These are phyloP conservation scores for Lucinisca nassula DNA, from an alignment of 2,888 invertebrate species.

Conservation along the genomic window DNA sequence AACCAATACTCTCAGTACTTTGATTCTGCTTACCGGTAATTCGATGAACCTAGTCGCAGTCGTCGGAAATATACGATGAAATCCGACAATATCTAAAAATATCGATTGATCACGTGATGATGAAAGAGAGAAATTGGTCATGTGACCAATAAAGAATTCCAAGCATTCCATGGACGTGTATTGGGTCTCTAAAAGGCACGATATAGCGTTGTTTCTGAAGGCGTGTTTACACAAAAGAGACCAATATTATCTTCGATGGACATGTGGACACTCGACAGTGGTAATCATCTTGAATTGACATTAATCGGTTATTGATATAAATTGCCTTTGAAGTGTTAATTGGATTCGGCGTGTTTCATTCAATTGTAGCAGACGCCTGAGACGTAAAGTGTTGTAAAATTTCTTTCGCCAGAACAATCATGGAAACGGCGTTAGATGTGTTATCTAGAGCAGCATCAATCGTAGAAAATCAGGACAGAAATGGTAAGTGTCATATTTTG, in stretches of 20 bases:
- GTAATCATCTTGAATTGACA: neutral
- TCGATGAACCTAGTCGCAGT: too few species aligned
- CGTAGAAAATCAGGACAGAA: conserved; percentile 78
- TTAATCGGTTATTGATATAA: neutral
- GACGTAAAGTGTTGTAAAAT: neutral
- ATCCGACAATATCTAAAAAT: conserved; percentile 25
- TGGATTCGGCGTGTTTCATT: neutral
- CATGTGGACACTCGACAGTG: conserved; percentile 22
- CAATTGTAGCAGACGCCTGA: conserved; percentile 59
- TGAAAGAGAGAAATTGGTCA: conserved; percentile 63
- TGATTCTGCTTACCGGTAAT: too few species aligned
- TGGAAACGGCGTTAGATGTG: conserved; percentile 85
- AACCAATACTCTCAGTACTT: too few species aligned
- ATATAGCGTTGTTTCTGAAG: conserved; percentile 32
- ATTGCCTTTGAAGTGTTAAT: neutral
- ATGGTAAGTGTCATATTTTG: conserved; percentile 40
- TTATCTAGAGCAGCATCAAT: conserved; percentile 85
- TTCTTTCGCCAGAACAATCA: conserved; percentile 22
- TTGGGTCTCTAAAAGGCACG: conserved; percentile 62
- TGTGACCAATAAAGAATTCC: conserved; percentile 71
- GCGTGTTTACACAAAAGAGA: conserved; percentile 33
- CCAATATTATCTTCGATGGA: conserved; percentile 16
- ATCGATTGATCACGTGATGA: conserved; percentile 56
- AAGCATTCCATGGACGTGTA: conserved; percentile 71
- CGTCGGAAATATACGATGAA: neutral